Evolutionary conservation across 2,888 invertebrate species (phyloP).

Genomic region (Deilephila elpenor): DNA sequence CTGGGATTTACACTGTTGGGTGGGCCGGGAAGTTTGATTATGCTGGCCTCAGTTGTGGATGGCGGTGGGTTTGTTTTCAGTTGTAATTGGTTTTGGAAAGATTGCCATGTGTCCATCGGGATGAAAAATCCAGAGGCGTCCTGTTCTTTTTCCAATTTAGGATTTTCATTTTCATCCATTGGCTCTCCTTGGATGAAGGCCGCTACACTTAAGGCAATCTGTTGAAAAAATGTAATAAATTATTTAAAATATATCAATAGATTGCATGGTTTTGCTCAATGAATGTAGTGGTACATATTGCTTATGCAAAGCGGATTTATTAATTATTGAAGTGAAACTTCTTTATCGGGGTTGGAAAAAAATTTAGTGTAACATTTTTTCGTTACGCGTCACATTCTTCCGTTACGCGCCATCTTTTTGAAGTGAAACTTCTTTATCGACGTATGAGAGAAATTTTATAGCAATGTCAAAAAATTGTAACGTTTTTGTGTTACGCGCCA

Average conservation of each 20-base stretch:
- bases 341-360: no score
- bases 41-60: not conserved
- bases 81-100: slow-evolving; percentile 33
- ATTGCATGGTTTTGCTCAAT: no score
- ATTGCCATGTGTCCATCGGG: slow-evolving; percentile 27
- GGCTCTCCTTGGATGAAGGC: not conserved
- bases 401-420: no score
- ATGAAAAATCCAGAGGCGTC: not conserved
- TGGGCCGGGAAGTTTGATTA: not conserved
- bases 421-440: no score
- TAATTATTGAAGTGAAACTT: no score
- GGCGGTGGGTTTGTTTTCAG: slow-evolving; percentile 34
- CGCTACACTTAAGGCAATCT: not conserved
- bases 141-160: not conserved
- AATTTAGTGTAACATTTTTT: no score
- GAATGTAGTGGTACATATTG: no score
- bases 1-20: not conserved
- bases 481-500: no score
- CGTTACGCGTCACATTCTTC: no score
- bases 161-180: not conserved
- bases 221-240: not conserved
- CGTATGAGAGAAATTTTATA: no score
- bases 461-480: no score
- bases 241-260: not conserved
- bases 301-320: no score